Conservation (phyloP, 2,888 invertebrate genomes). For the Drosophila dives region DNA sequence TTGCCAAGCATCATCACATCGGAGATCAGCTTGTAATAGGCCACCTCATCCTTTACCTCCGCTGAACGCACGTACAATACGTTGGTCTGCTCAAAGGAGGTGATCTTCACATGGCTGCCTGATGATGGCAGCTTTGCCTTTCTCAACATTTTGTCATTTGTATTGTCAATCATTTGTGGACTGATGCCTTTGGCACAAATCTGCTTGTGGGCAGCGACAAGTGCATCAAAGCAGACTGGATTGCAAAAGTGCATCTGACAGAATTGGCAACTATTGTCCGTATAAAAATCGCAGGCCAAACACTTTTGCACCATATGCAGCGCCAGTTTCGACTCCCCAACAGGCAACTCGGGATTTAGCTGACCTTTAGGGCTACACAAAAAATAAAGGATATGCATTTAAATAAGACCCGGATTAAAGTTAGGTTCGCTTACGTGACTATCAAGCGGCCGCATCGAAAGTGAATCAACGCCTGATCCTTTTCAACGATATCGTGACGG, state of each 20-base stretch:
- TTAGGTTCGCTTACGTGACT: conserved; percentile 55
- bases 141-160: neutral
- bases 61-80: conserved; percentile 81
- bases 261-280: conserved; percentile 45
- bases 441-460: conserved; percentile 72
- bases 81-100: conserved; percentile 80
- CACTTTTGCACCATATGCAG: conserved; percentile 30
- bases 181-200: conserved; percentile 28
- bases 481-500: conserved; percentile 1
- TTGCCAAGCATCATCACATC: conserved; percentile 59
- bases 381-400: neutral
- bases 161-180: conserved; percentile 11
- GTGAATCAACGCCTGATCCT: conserved; percentile 46
- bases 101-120: conserved; percentile 73
- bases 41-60: conserved; percentile 58
- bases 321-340: neutral
- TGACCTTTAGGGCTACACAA: conserved; percentile 12
- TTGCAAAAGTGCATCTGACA: conserved; percentile 75
- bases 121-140: conserved; percentile 59
- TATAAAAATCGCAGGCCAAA: conserved; percentile 39
- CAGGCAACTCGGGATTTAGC: neutral
- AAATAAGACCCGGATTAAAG: neutral
- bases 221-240: conserved; percentile 70
- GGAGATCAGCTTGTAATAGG: conserved; percentile 68
- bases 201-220: conserved; percentile 37